A percentile compares a stretch with the other conserved stretches of the same genome.
These are phyloP conservation scores for Micronisus gabar DNA, from an alignment of 2,113 vertebrate genomes.

Conservation along the genomic window DNA sequence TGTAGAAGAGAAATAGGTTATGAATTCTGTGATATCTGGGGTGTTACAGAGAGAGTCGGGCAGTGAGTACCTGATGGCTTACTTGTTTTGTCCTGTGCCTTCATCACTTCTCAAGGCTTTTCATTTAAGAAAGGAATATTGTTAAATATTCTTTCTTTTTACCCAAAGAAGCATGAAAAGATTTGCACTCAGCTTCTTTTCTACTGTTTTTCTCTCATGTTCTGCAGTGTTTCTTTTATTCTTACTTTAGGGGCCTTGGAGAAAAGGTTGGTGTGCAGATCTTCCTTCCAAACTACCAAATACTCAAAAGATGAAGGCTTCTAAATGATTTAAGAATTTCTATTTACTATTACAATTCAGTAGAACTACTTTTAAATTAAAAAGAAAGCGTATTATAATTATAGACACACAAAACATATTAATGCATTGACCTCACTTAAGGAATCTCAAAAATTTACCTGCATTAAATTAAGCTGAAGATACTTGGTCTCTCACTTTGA, in stretches of 20 bases:
- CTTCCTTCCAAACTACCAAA: background rate
- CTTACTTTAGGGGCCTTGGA: background rate
- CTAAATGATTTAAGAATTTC: slow-evolving; percentile 11
- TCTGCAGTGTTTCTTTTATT: background rate
- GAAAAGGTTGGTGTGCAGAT: background rate
- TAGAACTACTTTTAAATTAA: slow-evolving; percentile 29
- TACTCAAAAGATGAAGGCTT: background rate
- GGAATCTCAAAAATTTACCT: slow-evolving; percentile 30
- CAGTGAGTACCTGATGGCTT: background rate
- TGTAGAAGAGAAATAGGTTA: background rate
- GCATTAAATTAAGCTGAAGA: slow-evolving; percentile 45
- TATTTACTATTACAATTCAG: slow-evolving; percentile 34
- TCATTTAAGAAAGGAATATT: background rate
- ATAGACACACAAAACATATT: background rate
- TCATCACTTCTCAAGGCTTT: background rate
- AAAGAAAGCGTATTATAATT: slow-evolving; percentile 1
- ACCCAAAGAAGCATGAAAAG: background rate
- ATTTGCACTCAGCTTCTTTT: background rate
- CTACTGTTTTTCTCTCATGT: background rate
- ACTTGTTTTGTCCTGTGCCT: background rate
- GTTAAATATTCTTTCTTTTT: background rate
- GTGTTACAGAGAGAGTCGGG: background rate
- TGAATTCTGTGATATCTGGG: background rate
- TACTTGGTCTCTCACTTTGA: background rate
- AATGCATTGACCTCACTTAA: slow-evolving; percentile 7